Conservation (phyloP, 2,888 invertebrate species). For the Rapana venosa region DNA sequence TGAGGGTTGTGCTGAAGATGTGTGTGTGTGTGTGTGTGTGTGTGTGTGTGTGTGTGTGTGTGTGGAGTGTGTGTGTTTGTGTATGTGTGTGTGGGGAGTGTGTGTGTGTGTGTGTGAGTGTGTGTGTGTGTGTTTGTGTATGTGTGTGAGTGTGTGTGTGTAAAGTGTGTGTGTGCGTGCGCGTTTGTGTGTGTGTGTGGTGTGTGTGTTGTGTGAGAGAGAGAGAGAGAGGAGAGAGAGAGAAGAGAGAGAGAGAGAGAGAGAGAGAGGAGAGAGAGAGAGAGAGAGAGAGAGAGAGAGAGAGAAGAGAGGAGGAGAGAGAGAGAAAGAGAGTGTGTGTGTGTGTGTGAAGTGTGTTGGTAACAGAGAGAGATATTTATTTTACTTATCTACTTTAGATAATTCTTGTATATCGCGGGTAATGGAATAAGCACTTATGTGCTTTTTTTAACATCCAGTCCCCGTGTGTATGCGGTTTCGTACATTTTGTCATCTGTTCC, state of each 20-base stretch:
- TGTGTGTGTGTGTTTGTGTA: not conserved
- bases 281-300: not conserved
- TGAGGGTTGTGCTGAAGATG: not conserved
- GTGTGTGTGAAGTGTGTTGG: not conserved
- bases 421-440: too few species aligned
- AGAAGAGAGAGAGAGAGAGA: slow-evolving; percentile 18
- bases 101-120: slow-evolving; percentile 16
- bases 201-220: not conserved
- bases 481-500: too few species aligned
- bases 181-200: too few species aligned
- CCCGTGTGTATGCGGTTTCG: too few species aligned
- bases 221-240: not conserved
- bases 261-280: slow-evolving; percentile 19
- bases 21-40: not conserved
- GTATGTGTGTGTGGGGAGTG: slow-evolving; percentile 21
- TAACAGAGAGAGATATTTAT: too few species aligned
- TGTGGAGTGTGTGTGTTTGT: slow-evolving; percentile 19
- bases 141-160: not conserved
- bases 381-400: too few species aligned
- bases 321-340: not conserved
- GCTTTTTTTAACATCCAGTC: too few species aligned
- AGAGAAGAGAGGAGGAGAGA: not conserved
- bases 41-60: slow-evolving; percentile 6
- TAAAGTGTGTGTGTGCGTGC: too few species aligned
- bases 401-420: too few species aligned